Evolutionary conservation across 2,888 invertebrate species (phyloP), one percentile per base, ranked within the genome.

Genomic region (Ormia ochracea): DNA sequence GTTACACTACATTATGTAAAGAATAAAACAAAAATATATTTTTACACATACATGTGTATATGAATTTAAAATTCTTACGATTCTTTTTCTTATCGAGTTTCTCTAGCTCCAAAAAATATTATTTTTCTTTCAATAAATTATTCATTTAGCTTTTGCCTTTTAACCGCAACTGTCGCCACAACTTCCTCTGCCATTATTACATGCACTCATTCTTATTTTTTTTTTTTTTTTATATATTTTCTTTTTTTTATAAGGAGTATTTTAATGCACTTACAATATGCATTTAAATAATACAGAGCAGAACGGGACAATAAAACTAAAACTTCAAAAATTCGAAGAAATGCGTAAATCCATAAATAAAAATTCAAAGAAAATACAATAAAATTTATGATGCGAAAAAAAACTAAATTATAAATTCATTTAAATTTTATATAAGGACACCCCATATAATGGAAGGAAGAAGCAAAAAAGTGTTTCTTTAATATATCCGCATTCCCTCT

Each of bases 61-160:
- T n/a, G n/a, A n/a, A n/a, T n/a, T n/a, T n/a, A n/a, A n/a, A n/a
- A n/a, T n/a, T n/a, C n/a, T n/a, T n/a, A n/a, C 48, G 50, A 50
- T 12, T 50, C 36, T 36, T 65, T 54, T 21, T 36, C 33, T 21
- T 21, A 4, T 3, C 28, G 6, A 36, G 36, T 58, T 65, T 31
- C 21, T 36, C 36, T 9, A 66, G 61, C 21, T 36, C 4, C n/a
- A 50, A 68, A 65, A 61, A 69, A 9, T 48, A 69, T 45, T 3
- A 4, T 31, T 26, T 58, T 61, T 36, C 7, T 66, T 43, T 28
- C 12, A n/a, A 14, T 21, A 54, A 58, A 38, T 66, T 59, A 63
- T 73, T 54, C 74, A 74, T 54, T 78, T 78, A 69, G 58, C 73
- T 74, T 58, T 78, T 78, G 63, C 63, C 74, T 74, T 78, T 66